phyloP scores from a whole-genome alignment of 2,797 vertebrate genomes.

The Melanotaenia trifasciata region DNA sequence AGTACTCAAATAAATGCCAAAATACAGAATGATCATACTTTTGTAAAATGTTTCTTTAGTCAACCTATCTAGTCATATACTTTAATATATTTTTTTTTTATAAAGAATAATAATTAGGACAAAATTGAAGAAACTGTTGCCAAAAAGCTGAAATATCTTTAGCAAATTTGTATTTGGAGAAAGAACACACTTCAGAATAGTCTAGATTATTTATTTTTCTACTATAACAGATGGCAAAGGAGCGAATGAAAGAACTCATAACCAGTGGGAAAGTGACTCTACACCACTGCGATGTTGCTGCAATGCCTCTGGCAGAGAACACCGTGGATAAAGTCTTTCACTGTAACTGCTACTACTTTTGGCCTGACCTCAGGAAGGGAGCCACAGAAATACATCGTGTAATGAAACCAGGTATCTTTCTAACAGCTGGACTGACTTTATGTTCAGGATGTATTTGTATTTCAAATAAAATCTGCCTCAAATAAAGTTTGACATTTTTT shows the following conservation, averaged over 20 bases:
- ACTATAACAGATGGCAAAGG: constrained; percentile 65
- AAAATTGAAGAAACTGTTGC: neutral
- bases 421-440: neutral
- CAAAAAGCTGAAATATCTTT: neutral
- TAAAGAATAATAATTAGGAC: neutral
- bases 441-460: neutral
- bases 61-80: neutral
- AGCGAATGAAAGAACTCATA: constrained; percentile 66
- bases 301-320: constrained; percentile 76
- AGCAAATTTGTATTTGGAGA: neutral
- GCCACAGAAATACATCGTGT: constrained; percentile 76
- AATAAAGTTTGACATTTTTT: neutral
- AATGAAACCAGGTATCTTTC: constrained; percentile 80
- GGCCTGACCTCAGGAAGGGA: constrained; percentile 78
- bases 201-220: neutral
- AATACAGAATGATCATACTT: neutral
- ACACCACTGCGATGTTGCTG: constrained; percentile 70
- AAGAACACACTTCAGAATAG: neutral
- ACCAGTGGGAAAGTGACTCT: constrained; percentile 72
- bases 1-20: neutral
- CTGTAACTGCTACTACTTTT: constrained; percentile 86
- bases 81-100: no score
- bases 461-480: neutral
- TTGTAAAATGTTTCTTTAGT: neutral
- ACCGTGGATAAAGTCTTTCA: constrained; percentile 83